Base-by-base conservation (phyloP, 2,888 invertebrate genomes). In the Drosophila fungiperda region DNA sequence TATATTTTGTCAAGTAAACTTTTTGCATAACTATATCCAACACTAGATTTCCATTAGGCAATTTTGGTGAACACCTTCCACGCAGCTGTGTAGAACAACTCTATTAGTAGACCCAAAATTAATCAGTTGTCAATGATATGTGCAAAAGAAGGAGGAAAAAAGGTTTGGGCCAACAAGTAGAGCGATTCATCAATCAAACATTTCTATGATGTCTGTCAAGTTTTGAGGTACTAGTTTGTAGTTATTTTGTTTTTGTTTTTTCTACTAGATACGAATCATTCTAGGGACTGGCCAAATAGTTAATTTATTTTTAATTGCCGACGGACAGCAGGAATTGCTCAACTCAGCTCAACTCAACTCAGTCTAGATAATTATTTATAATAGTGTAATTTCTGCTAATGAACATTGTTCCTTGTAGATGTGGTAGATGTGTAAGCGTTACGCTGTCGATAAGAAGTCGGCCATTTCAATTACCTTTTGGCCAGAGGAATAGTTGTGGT, bases 231-330 rank as follows among this genome's bases (percentile, higher is more conserved):
- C 62, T 67, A 76, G 63, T 53, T 73, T 52, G 57, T 50, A 57
- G 82, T 69, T 49, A 1, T 26, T 49, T 15, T 49, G 26, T 45
- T 15, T 15, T 20, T 20, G 1, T 36, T 36, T 36, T 3, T 15
- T 20, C 7, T 11, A 29, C 49, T 55, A 74, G 85, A 85, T 89
- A 69, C 48, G 54, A 78, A 90, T 85, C 85, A 69, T 73, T 55
- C 63, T 59, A 29, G 59, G 36, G 69, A 66, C 75, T 89, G 74
- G 64, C 74, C 84, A 86, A 90, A 87, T 87, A 79, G 80, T 77
- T 89, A 91, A 89, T 91, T 89, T 80, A 87, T 78, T 89, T 89
- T 89, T 89, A 89, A 89, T 89, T 89, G 83, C 58, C 53, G 52
- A 53, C 50, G 54, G 35, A 36, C 62, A 62, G 45, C 15, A 20